Evolutionary conservation across 2,113 vertebrate species (phyloP), one percentile per base, ranked within the genome.

Genomic region (Tachuris rubrigastra): DNA sequence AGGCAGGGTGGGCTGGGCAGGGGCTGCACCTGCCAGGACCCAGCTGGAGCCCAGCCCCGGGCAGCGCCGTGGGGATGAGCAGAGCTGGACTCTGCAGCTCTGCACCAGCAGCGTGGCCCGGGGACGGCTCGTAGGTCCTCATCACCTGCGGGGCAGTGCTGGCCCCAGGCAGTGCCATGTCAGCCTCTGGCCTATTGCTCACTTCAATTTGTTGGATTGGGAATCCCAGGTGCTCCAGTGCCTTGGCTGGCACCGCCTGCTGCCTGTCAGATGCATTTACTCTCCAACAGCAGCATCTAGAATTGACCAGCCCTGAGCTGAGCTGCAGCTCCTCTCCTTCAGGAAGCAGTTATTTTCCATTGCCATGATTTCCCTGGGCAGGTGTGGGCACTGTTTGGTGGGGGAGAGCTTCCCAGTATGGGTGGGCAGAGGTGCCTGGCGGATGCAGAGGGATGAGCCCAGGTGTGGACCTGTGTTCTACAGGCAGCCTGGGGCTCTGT

Each of bases 61-160:
- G 39, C 6, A 4, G 25, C 35, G 16, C 60, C 5, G 0, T 6
- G 0, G 3, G 56, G 55, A 4, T 1, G 22, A 42, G 75, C 41
- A 4, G 47, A 4, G 1, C 15, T 0, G 4, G 52, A 8, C 4
- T 8, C 27, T 78, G n/a, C 63, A 18, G 77, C 41, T 62, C 28
- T 0, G 35, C 11, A 0, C 12, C 1, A 0, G 58, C 19, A 52
- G 41, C 3, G 2, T 0, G 31, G 22, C 12, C 4, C 0, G 0
- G 41, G n/a, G 42, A 33, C 1, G 24, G 7, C 9, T 85, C 2
- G 0, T 10, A 30, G 3, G 0, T 13, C 50, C 35, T 16, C 11
- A 0, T 3, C 1, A 3, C 24, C 49, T 4, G 37, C 55, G 0
- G 24, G 21, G 42, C 82, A 72, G 82, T 0, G 8, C 60, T 71